These are phyloP conservation scores for Meteorus sp. DNA, from an alignment of 1,140 invertebrate species.

Conservation along the genomic window DNA sequence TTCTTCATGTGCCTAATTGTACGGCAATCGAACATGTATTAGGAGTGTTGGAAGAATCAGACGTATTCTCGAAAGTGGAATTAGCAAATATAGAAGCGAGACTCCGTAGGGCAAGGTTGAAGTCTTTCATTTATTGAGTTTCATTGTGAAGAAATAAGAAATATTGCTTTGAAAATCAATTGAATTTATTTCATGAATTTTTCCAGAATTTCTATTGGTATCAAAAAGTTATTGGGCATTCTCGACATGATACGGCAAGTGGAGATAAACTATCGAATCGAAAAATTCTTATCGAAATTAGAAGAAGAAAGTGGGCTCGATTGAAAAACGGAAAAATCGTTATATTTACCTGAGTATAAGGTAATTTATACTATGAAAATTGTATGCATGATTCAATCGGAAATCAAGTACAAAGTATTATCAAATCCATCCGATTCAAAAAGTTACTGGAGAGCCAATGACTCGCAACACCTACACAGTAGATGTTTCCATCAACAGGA, in stretches of 20 bases:
- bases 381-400: no score
- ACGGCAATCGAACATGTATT: slow-evolving; percentile 83
- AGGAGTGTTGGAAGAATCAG: slow-evolving; percentile 81
- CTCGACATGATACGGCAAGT: slow-evolving; percentile 90
- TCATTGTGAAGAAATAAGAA: neutral
- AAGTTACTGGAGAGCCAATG: no score
- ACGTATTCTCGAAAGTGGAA: slow-evolving; percentile 81
- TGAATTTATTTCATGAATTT: slow-evolving; percentile 1
- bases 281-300: slow-evolving; percentile 89
- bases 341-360: no score
- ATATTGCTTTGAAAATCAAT: slow-evolving; percentile 5
- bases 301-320: slow-evolving; percentile 87
- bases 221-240: slow-evolving; percentile 90
- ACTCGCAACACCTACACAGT: no score
- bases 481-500: no score
- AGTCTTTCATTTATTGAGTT: neutral
- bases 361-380: no score
- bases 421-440: no score
- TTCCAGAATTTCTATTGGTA: slow-evolving; percentile 87
- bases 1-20: slow-evolving; percentile 90
- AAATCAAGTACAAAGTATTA: no score
- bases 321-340: no score
- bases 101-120: slow-evolving; percentile 77
- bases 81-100: slow-evolving; percentile 74
- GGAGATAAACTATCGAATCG: slow-evolving; percentile 76